Evolutionary conservation across 2,797 vertebrate species (phyloP).

Genomic region (Protosalanx chinensis): DNA sequence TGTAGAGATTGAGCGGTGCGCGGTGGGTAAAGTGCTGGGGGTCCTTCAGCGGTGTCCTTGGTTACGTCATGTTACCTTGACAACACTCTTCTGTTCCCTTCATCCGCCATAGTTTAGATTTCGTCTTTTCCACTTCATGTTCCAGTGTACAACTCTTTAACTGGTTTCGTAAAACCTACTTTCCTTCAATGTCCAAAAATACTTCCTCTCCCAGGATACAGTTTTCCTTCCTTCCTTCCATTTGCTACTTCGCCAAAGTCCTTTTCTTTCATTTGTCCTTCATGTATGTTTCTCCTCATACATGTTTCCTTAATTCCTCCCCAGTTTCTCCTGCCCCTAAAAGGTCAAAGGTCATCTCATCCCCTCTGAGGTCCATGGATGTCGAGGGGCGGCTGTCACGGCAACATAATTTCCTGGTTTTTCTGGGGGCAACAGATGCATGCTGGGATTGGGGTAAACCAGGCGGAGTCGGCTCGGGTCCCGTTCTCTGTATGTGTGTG

Average conservation of each 20-base stretch:
- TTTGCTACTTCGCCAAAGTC: neutral
- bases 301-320: slow-evolving; percentile 31
- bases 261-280: slow-evolving; percentile 20
- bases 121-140: neutral
- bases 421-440: slow-evolving; percentile 48
- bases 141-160: slow-evolving; percentile 4
- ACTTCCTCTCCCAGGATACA: neutral
- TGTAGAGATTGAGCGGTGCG: slow-evolving; percentile 42
- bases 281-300: slow-evolving; percentile 16
- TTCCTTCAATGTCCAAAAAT: slow-evolving; percentile 37
- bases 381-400: neutral
- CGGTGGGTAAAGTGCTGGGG: slow-evolving; percentile 77
- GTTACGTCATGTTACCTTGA: neutral
- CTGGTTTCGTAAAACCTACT: neutral
- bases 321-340: neutral
- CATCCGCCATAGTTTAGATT: slow-evolving; percentile 3
- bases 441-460: slow-evolving; percentile 46
- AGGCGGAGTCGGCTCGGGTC: slow-evolving; percentile 3
- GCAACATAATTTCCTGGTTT: slow-evolving; percentile 6
- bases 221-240: slow-evolving; percentile 24
- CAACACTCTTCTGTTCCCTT: slow-evolving; percentile 43
- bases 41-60: slow-evolving; percentile 58
- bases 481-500: slow-evolving; percentile 33
- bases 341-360: slow-evolving; percentile 12
- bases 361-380: neutral